Conservation (phyloP, 2,113 vertebrate genomes). For the Lagenorhynchus albirostris region DNA sequence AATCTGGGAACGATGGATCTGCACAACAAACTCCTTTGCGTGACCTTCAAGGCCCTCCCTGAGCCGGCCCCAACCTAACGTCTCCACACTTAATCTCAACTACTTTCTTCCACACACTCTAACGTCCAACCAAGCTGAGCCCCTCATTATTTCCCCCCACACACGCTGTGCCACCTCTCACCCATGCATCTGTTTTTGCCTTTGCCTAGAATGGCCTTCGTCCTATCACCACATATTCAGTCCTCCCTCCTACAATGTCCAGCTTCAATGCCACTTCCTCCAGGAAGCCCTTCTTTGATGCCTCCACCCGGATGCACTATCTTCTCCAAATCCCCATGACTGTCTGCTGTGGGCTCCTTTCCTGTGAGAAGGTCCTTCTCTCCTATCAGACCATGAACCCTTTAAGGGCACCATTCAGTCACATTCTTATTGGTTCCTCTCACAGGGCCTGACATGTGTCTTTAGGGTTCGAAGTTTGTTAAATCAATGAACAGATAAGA, state of each 20-base stretch:
- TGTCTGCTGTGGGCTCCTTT: background rate
- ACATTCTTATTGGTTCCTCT: background rate
- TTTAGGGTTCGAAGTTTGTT: background rate
- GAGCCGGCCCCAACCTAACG: background rate
- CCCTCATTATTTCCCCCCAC: no score
- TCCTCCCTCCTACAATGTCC: background rate
- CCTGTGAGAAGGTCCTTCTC: background rate
- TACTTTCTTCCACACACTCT: background rate
- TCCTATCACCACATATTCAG: background rate
- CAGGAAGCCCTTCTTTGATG: background rate
- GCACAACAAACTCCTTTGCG: background rate
- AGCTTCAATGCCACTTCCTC: background rate
- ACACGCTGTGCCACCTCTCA: background rate
- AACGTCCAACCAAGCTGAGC: background rate
- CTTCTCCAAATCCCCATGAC: background rate
- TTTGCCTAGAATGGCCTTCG: background rate
- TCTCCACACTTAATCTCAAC: background rate
- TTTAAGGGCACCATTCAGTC: no score
- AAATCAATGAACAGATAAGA: background rate
- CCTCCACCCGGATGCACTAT: rapidly evolving
- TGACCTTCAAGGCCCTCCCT: background rate
- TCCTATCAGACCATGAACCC: background rate
- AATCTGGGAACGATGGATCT: background rate
- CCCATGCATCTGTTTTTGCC: background rate
- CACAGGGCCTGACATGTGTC: background rate